Base-by-base conservation (phyloP, 2,113 vertebrate species). In the Triplophysa siluroides region DNA sequence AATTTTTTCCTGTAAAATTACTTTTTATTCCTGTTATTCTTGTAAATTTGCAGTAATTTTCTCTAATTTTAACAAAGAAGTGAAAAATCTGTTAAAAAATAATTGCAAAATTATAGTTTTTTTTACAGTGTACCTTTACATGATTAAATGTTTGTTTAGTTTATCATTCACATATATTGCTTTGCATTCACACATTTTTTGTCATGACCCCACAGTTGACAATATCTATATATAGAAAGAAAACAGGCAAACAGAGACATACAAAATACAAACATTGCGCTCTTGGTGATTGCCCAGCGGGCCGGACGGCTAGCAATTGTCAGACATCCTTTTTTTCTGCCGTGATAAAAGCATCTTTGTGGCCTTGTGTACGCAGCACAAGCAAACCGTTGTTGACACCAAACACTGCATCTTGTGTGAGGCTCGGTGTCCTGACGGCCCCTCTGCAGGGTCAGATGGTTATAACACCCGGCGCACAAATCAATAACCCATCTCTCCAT, bases 321-420 rank as follows among this genome's bases (percentile, higher is more conserved):
- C 56, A 78, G 76, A 89, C 84, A 83, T 85, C 61, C 72, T 11
- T 78, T 47, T 81, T 74, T 82, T 16, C 78, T 76, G 10, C 67
- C 73, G 56, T 73, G 52, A 90, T 84, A 84, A 87, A 85, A 78
- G 78, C 13, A 56, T 83, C 91, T 91, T 92, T 92, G 91, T 92
- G 24, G 21, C 71, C 8, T n/a, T 67, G 58, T 76, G 83, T 81
- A 88, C 81, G 61, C 70, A 76, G 80, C 11, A 89, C 89, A 88
- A 62, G 67, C 23, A 71, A 10, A 43, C 78, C 85, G 63, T 88
- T 91, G 91, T 89, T 85, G 63, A 21, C 70, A 2, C 45, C 63
- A 56, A 88, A 91, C 90, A 91, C 86, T 90, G 87, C 16, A 29
- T 73, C 76, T 77, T 73, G 61, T 78, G 68, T 78, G 23, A 10